A percentile compares a stretch with the other conserved stretches of the same genome.
Conservation (phyloP, 2,888 invertebrate genomes). For the Clepsis dumicolana region DNA sequence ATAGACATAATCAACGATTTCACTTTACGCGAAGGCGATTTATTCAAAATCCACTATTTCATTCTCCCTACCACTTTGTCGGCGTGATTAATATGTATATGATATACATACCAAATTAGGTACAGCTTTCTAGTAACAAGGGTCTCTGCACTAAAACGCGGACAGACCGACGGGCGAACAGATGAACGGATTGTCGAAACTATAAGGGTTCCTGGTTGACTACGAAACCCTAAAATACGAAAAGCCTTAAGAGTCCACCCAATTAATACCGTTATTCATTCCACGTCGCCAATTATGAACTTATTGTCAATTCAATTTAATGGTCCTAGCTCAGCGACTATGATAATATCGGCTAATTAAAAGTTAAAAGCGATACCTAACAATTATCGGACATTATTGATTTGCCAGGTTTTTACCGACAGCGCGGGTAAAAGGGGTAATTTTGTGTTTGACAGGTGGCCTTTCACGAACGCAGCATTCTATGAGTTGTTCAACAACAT, state of each 20-base stretch:
- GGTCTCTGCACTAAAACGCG: too few relatives aligned
- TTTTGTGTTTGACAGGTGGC: slow-evolving; percentile 65
- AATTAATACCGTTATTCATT: slow-evolving; percentile 34
- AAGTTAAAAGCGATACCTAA: slow-evolving; percentile 38
- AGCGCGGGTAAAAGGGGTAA: slow-evolving; percentile 19
- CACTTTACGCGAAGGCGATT: too few relatives aligned
- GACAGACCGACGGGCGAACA: too few relatives aligned
- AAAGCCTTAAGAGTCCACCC: neutral
- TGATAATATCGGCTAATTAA: slow-evolving; percentile 40
- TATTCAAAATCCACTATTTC: too few relatives aligned
- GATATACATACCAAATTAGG: too few relatives aligned
- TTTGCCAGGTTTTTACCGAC: slow-evolving; percentile 31
- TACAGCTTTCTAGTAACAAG: too few relatives aligned
- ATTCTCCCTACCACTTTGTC: too few relatives aligned
- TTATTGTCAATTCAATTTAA: slow-evolving; percentile 35
- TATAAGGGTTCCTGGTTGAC: too few relatives aligned
- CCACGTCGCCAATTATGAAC: slow-evolving; percentile 33
- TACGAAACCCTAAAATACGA: too few relatives aligned
- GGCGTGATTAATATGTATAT: too few relatives aligned
- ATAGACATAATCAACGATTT: too few relatives aligned
- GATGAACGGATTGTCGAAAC: too few relatives aligned
- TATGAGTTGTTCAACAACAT: slow-evolving; percentile 56
- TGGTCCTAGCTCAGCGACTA: slow-evolving; percentile 24
- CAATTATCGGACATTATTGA: slow-evolving; percentile 39
- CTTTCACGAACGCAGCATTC: slow-evolving; percentile 66